These are phyloP conservation scores for Bucorvus abyssinicus DNA, from an alignment of 2,797 vertebrate species.

Conservation along the genomic window DNA sequence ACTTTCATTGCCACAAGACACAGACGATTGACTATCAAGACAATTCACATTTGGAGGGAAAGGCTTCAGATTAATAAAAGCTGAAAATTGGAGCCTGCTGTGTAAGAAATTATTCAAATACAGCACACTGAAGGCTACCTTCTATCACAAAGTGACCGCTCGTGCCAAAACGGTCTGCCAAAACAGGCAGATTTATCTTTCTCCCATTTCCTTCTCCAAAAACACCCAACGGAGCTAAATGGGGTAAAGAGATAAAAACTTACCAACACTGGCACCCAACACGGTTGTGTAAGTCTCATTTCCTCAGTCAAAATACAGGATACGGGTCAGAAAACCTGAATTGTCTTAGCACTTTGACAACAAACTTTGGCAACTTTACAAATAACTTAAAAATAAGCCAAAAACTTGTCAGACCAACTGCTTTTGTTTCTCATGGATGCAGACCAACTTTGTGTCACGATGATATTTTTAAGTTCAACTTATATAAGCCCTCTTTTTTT, in stretches of 20 bases:
- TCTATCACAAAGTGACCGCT: neutral
- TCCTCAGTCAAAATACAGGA: slow-evolving; percentile 36
- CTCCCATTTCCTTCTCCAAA: neutral
- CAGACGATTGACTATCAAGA: neutral
- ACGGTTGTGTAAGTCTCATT: neutral
- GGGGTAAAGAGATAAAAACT: neutral
- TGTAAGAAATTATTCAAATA: neutral
- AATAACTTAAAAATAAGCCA: slow-evolving; percentile 42
- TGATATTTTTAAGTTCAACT: neutral
- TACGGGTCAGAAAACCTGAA: slow-evolving; percentile 31
- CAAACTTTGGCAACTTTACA: slow-evolving; percentile 3
- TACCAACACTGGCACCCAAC: neutral
- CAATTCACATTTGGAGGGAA: neutral
- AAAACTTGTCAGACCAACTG: slow-evolving; percentile 30
- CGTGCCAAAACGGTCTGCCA: neutral
- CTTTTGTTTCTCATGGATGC: slow-evolving; percentile 45
- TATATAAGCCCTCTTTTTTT: neutral
- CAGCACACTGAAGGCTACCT: neutral
- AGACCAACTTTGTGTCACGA: slow-evolving; percentile 47
- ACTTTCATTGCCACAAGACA: slow-evolving; percentile 4
- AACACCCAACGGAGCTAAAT: rapidly evolving
- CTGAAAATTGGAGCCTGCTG: neutral
- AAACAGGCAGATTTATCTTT: neutral
- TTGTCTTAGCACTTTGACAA: slow-evolving; percentile 10
- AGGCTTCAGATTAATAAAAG: neutral